Conservation (phyloP, 2,797 vertebrate genomes). For the Sarcophilus harrisii region DNA sequence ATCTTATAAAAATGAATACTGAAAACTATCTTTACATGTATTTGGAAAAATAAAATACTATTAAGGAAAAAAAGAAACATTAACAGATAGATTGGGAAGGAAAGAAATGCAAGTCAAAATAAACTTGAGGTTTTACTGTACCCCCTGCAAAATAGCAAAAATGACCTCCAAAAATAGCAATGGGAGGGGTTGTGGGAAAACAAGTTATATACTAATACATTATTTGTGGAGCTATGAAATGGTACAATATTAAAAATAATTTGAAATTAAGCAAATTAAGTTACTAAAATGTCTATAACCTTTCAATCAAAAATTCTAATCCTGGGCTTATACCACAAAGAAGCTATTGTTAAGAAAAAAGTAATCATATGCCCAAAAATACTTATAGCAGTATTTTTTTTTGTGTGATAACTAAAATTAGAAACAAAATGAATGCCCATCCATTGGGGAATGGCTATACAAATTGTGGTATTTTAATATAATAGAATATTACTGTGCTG, state of each 20-base stretch:
- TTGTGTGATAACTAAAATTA: background rate
- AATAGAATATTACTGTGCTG: no score
- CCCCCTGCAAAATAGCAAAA: background rate
- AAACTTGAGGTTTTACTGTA: background rate
- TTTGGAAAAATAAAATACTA: no score
- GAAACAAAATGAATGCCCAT: background rate
- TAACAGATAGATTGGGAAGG: no score
- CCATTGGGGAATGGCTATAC: no score
- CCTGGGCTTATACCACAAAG: background rate
- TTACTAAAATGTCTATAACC: background rate
- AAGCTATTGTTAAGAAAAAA: background rate
- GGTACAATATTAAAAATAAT: background rate
- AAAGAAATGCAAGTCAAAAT: background rate
- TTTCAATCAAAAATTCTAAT: background rate
- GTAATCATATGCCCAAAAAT: background rate
- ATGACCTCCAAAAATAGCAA: background rate
- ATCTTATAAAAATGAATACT: no score
- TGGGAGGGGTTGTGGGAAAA: background rate
- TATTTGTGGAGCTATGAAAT: background rate
- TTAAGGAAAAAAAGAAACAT: no score
- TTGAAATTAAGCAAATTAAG: background rate
- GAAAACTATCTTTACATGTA: no score
- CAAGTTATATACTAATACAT: background rate
- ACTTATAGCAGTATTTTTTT: background rate
- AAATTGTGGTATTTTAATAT: no score